phyloP scores from a whole-genome alignment of 1,140 invertebrate species.

The Carposina sasakii region DNA sequence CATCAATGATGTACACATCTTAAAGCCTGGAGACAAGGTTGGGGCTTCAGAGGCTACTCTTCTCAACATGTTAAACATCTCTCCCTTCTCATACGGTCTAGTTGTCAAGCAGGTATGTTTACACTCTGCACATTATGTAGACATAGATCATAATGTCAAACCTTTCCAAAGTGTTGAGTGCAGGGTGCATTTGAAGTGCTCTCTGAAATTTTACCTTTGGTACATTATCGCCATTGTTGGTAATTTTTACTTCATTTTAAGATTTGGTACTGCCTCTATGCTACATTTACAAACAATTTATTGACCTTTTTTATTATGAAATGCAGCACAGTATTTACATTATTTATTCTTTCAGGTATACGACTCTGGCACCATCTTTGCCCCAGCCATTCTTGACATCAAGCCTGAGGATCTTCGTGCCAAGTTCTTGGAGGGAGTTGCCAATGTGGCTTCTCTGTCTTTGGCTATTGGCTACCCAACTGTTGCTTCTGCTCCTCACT shows the following conservation, averaged over 20 bases:
- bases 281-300: too few relatives aligned
- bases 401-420: constrained; percentile 95
- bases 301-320: too few relatives aligned
- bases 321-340: too few relatives aligned
- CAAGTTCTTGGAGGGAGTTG: constrained; percentile 94
- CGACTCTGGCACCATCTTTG: constrained; percentile 98
- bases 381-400: constrained; percentile 97
- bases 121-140: background rate
- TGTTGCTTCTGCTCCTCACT: constrained; percentile 96
- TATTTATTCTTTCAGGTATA: constrained; percentile 79
- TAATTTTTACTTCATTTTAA: too few relatives aligned
- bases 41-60: constrained; percentile 98
- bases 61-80: constrained; percentile 99
- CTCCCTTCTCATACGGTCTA: constrained; percentile 99
- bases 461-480: constrained; percentile 97
- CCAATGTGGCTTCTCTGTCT: constrained; percentile 95
- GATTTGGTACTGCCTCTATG: too few relatives aligned
- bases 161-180: constrained; percentile 64
- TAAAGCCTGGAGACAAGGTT: constrained; percentile 98
- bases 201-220: constrained; percentile 68
- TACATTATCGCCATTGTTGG: too few relatives aligned
- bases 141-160: background rate
- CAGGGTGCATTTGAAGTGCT: constrained; percentile 42
- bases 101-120: constrained; percentile 83
- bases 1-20: constrained; percentile 96